These are phyloP conservation scores for Rhaphigaster nebulosa DNA, from an alignment of 2,888 invertebrate genomes.

Conservation along the genomic window DNA sequence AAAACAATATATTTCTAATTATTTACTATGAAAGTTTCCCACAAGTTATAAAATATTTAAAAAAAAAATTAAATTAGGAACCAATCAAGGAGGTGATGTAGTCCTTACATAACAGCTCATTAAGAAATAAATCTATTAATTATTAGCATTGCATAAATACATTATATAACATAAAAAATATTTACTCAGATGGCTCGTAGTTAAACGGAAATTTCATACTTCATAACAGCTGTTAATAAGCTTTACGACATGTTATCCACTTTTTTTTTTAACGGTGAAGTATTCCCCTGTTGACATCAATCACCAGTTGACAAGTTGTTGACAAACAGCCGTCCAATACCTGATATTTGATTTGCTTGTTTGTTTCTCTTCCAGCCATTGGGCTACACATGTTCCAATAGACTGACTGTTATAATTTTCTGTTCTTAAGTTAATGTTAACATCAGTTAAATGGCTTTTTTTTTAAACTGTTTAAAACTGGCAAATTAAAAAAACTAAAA, in stretches of 20 bases:
- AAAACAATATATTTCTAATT: too few species aligned
- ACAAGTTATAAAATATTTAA: too few species aligned
- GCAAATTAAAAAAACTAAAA: too few species aligned
- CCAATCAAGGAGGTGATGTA: too few species aligned
- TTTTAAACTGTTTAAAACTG: too few species aligned
- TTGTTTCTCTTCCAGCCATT: not conserved
- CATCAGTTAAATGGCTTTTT: not conserved
- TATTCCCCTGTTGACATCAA: not conserved
- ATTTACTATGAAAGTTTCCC: too few species aligned
- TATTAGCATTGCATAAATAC: too few species aligned
- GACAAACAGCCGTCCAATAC: not conserved
- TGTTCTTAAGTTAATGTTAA: not conserved
- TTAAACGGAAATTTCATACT: not conserved
- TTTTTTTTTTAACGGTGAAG: not conserved
- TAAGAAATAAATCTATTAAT: too few species aligned
- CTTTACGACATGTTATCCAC: not conserved
- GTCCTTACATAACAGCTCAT: too few species aligned
- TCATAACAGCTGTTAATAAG: not conserved
- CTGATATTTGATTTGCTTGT: not conserved
- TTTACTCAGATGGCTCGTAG: not conserved
- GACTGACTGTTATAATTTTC: not conserved
- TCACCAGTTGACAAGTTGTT: not conserved
- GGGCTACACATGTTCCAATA: not conserved
- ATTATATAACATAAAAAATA: too few species aligned
- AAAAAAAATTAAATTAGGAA: too few species aligned